Evolutionary conservation across 2,797 vertebrate genomes (phyloP).

Genomic region (Acrocephalus scirpaceus): DNA sequence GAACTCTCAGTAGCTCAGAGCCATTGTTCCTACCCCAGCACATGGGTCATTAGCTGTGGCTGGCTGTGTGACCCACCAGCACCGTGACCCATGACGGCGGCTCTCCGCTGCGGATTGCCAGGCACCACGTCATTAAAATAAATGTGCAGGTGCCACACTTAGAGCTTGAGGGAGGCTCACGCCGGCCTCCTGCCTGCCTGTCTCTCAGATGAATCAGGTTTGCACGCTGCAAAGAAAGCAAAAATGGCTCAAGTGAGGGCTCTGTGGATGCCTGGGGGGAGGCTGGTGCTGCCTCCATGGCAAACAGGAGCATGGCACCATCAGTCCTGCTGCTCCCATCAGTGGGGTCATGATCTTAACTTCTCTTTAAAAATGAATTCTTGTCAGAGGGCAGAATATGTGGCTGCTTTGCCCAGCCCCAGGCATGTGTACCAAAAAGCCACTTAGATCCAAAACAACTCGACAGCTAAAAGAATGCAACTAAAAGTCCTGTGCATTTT

Average conservation of each 20-base stretch:
- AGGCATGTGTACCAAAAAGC: not conserved
- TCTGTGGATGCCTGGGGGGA: not conserved
- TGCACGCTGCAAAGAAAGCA: not conserved
- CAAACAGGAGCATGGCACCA: not conserved
- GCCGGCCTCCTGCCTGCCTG: not conserved
- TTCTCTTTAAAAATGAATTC: not conserved
- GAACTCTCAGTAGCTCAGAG: not conserved
- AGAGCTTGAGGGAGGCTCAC: not conserved
- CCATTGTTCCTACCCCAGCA: not conserved
- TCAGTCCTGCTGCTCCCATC: rapidly evolving
- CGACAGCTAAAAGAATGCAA: not conserved
- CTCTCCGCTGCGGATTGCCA: not conserved
- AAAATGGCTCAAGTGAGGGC: not conserved
- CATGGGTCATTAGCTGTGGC: not conserved
- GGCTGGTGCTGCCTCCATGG: rapidly evolving
- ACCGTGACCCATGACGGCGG: not conserved
- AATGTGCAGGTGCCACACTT: conserved; percentile 30
- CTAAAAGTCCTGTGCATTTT: not conserved
- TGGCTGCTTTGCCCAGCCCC: not conserved
- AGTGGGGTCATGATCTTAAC: not conserved
- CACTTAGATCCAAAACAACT: not conserved
- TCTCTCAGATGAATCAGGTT: rapidly evolving
- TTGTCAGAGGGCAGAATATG: not conserved
- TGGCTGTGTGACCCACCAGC: conserved; percentile 5
- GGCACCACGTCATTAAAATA: conserved; percentile 5